Percentiles rank a stretch among this genome's conserved stretches.
phyloP scores from a whole-genome alignment of 2,797 vertebrate species.

The Sternarchorhynchus goeldii region DNA sequence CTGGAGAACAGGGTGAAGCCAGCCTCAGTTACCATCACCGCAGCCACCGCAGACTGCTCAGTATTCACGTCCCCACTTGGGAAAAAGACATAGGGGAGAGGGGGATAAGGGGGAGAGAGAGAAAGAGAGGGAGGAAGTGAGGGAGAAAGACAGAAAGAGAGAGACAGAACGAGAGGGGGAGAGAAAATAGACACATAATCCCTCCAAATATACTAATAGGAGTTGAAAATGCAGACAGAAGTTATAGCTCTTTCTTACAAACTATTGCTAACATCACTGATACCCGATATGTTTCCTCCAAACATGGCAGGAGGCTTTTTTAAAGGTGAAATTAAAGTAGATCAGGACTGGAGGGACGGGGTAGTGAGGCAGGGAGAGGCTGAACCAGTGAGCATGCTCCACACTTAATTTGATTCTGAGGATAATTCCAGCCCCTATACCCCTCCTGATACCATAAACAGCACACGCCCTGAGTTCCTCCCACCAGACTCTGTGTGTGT shows the following conservation, averaged over 20 bases:
- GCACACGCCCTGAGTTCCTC: conserved; percentile 48
- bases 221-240: conserved; percentile 50
- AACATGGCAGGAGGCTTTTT: conserved; percentile 65
- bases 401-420: conserved; percentile 60
- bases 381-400: conserved; percentile 39
- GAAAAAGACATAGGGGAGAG: neutral
- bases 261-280: conserved; percentile 19
- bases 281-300: conserved; percentile 56
- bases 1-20: conserved; percentile 58
- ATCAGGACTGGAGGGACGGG: conserved; percentile 21
- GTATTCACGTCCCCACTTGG: conserved; percentile 61
- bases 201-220: conserved; percentile 17
- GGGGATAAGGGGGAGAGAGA: conserved; percentile 22
- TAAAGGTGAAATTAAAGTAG: conserved; percentile 28
- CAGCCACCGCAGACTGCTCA: conserved; percentile 50
- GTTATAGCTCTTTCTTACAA: conserved; percentile 26
- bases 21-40: conserved; percentile 62
- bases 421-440: conserved; percentile 59
- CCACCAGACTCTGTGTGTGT: conserved; percentile 65
- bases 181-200: conserved; percentile 38
- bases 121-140: conserved; percentile 32
- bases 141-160: conserved; percentile 37
- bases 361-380: conserved; percentile 45
- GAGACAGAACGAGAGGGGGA: conserved; percentile 33
- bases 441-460: conserved; percentile 65